Base-by-base conservation (phyloP, 2,113 vertebrate genomes). In the Orcinus orca region DNA sequence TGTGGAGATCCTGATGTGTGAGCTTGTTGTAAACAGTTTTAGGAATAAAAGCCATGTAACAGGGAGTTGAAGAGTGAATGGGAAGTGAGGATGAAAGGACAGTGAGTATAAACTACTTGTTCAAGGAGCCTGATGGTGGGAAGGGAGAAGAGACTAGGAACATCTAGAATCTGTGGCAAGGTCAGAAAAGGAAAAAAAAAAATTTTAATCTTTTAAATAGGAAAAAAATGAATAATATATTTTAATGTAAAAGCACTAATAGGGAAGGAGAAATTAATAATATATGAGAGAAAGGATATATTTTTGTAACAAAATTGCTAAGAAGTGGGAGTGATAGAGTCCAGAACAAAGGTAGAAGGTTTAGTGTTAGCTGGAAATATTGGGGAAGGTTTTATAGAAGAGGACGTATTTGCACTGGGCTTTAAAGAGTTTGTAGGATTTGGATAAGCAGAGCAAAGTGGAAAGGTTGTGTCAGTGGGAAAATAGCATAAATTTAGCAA, bases 31-130 rank as follows among this genome's bases (percentile, higher is more conserved):
- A 63, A 85, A 47, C 21, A 88, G 60, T 84, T 90, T 97, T 71
- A 62, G 67, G 10, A 90, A 81, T 93, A 80, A 91, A 95, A 97
- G 36, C 44, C 29, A 89, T 36, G 47, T 89, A 31, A n/a, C 20
- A 67, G 65, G 13, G 58, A 36, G 26, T 25, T 96, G 71, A 90
- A 86, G 68, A 96, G 63, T 53, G 50, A 96, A n/a, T 92, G 58
- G 2, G 11, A 85, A 80, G 23, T 82, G 73, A 97, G 38, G 53
- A 93, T 86, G 38, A 81, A 55, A 33, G 20, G 8, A 26, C 4
- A 38, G 23, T 68, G 53, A 89, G 18, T 82, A 8, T 95, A 20
- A 97, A 80, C 2, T 47, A n/a, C 47, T 93, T 60, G 12, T 94
- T 84, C 26, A 71, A 31, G 60, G 83, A 96, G 26, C 13, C 67